phyloP scores from a whole-genome alignment of 2,888 invertebrate species.

The Melieria crassipennis region DNA sequence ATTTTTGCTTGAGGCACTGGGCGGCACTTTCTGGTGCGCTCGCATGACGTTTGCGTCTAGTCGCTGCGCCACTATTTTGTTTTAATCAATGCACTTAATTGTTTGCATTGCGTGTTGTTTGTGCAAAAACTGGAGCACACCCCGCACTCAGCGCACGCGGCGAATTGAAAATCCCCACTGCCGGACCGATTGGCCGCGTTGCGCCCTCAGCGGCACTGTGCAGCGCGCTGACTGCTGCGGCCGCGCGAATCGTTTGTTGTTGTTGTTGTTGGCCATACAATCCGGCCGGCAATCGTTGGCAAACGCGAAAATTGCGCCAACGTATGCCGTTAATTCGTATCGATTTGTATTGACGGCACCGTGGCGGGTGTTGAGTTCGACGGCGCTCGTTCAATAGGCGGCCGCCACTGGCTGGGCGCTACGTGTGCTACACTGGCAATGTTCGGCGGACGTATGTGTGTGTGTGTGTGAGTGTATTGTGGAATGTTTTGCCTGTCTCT shows the following conservation, averaged over 20 bases:
- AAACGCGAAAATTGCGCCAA: slow-evolving; percentile 43
- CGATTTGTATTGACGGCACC: slow-evolving; percentile 45
- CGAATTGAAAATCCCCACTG: not conserved
- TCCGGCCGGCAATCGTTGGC: not conserved
- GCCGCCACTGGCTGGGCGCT: slow-evolving; percentile 21
- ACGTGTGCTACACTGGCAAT: not conserved
- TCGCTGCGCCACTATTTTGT: no score
- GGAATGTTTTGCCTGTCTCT: no score
- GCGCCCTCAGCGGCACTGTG: not conserved
- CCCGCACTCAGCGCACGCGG: not conserved
- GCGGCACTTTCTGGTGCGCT: no score
- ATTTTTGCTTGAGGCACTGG: no score
- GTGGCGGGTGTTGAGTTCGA: not conserved
- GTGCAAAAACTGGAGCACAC: slow-evolving; percentile 20
- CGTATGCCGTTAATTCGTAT: slow-evolving; percentile 57
- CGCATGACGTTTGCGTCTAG: no score
- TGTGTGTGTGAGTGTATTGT: no score
- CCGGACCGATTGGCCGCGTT: not conserved
- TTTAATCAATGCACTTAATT: slow-evolving; percentile 29
- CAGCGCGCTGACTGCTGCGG: not conserved
- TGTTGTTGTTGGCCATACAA: slow-evolving; percentile 21
- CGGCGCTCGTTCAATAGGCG: slow-evolving; percentile 2
- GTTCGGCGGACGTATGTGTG: no score
- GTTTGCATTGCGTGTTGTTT: slow-evolving; percentile 27
- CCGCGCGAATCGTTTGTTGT: not conserved